Conservation (phyloP, 2,113 vertebrate genomes). For the Corythoichthys intestinalis region DNA sequence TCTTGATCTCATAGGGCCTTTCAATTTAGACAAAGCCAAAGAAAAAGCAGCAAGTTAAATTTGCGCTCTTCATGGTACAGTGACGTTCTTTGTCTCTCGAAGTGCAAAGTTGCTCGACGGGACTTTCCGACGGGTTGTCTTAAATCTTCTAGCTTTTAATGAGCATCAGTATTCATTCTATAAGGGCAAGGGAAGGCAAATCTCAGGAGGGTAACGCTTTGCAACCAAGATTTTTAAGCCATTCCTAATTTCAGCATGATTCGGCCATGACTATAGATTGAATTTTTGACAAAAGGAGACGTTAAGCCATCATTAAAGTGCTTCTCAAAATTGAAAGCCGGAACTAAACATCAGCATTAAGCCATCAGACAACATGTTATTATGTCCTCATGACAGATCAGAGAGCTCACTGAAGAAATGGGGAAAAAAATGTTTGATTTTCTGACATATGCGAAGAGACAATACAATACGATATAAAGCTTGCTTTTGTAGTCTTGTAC, state of each 20-base stretch:
- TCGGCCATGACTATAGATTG: background rate
- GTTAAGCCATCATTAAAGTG: slow-evolving; percentile 7
- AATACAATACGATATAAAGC: background rate
- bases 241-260: background rate
- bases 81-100: background rate
- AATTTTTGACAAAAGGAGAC: slow-evolving; percentile 10
- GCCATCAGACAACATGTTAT: too few species aligned
- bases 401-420: background rate
- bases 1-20: background rate
- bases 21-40: background rate
- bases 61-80: background rate
- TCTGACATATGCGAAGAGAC: slow-evolving; percentile 1
- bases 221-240: background rate
- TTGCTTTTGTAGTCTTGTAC: background rate
- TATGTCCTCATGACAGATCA: background rate
- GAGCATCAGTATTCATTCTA: slow-evolving; percentile 1
- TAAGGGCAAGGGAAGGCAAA: background rate
- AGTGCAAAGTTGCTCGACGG: background rate
- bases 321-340: background rate
- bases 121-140: background rate
- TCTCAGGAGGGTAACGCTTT: background rate
- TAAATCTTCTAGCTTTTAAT: background rate
- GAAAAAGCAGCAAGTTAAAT: background rate
- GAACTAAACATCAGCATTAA: background rate
- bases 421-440: background rate